These are phyloP conservation scores for Monopis laevigella DNA, from an alignment of 2,888 invertebrate genomes.

Conservation along the genomic window DNA sequence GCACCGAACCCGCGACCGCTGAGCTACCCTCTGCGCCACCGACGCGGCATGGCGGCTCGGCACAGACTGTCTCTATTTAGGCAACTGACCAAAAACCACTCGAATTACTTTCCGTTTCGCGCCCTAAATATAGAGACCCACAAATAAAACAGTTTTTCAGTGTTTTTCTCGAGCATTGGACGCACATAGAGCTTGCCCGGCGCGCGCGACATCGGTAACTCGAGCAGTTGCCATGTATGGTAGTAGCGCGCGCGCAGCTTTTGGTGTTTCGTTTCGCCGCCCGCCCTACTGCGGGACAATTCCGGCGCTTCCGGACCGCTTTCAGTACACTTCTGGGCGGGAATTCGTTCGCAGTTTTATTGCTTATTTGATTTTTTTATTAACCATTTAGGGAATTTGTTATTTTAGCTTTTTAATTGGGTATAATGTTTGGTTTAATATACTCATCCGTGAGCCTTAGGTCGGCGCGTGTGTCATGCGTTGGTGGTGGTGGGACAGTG, in stretches of 20 bases:
- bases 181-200: slow-evolving; percentile 37
- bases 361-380: too few species aligned
- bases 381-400: too few species aligned
- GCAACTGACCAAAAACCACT: too few species aligned
- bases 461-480: too few species aligned
- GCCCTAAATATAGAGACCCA: slow-evolving; percentile 65
- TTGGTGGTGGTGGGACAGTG: too few species aligned
- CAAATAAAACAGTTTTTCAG: slow-evolving; percentile 64
- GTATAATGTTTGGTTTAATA: too few species aligned
- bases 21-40: slow-evolving; percentile 46
- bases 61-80: too few species aligned
- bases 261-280: not conserved
- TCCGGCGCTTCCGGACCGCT: not conserved
- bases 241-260: slow-evolving; percentile 25
- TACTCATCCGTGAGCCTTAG: too few species aligned
- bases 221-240: slow-evolving; percentile 65
- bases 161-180: slow-evolving; percentile 49
- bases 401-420: too few species aligned
- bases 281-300: not conserved
- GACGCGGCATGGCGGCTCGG: slow-evolving; percentile 58
- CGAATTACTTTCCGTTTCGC: slow-evolving; percentile 63
- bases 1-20: slow-evolving; percentile 59
- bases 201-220: slow-evolving; percentile 38
- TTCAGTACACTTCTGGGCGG: too few species aligned
- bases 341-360: too few species aligned